A percentile compares a stretch with the other conserved stretches of the same genome.
Conservation (phyloP, 2,888 invertebrate genomes). For the Blastobasis adustella region DNA sequence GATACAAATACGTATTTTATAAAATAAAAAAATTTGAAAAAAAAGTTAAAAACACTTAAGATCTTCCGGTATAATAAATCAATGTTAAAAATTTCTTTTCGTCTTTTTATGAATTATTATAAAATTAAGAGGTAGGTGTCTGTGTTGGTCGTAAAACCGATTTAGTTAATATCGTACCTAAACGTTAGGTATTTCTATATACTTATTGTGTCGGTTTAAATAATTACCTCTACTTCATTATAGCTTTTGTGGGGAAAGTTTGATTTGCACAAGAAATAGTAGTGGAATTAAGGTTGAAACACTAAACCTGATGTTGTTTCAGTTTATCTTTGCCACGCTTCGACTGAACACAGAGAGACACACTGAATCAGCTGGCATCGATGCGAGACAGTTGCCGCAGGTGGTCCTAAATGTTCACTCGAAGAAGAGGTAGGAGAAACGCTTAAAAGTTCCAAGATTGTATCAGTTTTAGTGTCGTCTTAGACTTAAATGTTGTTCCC, state of each 20-base stretch:
- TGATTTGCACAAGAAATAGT: slow-evolving; percentile 70
- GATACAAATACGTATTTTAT: slow-evolving; percentile 73
- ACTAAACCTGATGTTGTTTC: slow-evolving; percentile 34
- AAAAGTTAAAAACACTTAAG: slow-evolving; percentile 60
- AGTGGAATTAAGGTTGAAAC: slow-evolving; percentile 48
- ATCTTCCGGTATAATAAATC: slow-evolving; percentile 65
- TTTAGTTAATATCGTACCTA: slow-evolving; percentile 70
- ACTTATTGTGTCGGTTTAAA: slow-evolving; percentile 71
- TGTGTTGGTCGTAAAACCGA: slow-evolving; percentile 69
- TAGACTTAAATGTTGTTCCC: slow-evolving; percentile 70
- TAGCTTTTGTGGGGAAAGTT: slow-evolving; percentile 67
- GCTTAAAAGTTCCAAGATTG: neutral
- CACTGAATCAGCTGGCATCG: no score
- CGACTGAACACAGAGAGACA: no score
- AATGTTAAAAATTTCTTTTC: slow-evolving; percentile 64
- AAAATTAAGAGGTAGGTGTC: slow-evolving; percentile 67
- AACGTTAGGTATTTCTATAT: slow-evolving; percentile 68
- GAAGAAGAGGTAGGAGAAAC: neutral
- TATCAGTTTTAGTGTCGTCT: slow-evolving; percentile 49
- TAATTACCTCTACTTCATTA: slow-evolving; percentile 65
- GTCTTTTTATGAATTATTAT: slow-evolving; percentile 68
- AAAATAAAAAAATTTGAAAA: slow-evolving; percentile 50
- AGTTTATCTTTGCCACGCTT: neutral
- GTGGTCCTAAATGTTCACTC: no score
- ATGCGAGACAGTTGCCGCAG: no score